Percentiles rank a stretch among this genome's conserved stretches.
Conservation (phyloP, 2,797 vertebrate genomes). For the Enteromius treurensis region DNA sequence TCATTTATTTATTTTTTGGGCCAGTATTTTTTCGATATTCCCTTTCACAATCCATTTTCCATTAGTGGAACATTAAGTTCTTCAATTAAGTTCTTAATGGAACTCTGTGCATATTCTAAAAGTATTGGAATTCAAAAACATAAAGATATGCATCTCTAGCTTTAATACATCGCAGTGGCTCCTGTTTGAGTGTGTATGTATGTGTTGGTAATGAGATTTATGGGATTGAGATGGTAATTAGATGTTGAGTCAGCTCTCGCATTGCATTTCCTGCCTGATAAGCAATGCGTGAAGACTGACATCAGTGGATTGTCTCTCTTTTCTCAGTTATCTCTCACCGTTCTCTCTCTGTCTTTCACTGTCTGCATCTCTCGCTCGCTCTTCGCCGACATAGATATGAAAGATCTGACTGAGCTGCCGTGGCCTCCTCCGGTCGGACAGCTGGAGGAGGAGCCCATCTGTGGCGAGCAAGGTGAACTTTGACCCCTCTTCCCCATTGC, state of each 20-base stretch:
- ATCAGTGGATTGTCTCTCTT: slow-evolving; percentile 44
- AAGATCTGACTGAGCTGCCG: slow-evolving; percentile 76
- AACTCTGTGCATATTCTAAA: neutral
- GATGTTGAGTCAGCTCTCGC: slow-evolving; percentile 45
- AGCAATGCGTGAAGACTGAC: slow-evolving; percentile 4
- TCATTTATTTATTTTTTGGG: no score
- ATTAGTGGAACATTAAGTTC: neutral
- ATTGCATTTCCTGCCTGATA: slow-evolving; percentile 25
- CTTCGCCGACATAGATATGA: slow-evolving; percentile 68
- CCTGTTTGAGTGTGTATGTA: neutral
- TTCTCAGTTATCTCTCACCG: slow-evolving; percentile 49
- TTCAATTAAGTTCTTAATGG: neutral
- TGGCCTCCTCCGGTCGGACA: slow-evolving; percentile 80
- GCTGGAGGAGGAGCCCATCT: slow-evolving; percentile 74
- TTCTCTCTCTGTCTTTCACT: slow-evolving; percentile 51
- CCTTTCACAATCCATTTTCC: no score
- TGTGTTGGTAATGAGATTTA: slow-evolving; percentile 24
- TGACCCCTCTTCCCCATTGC: slow-evolving; percentile 59
- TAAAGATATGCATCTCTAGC: neutral
- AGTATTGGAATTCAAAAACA: neutral
- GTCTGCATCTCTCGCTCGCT: slow-evolving; percentile 49
- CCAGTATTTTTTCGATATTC: no score
- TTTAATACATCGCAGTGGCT: neutral
- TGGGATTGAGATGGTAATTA: slow-evolving; percentile 44
- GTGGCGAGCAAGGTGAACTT: slow-evolving; percentile 80